A percentile compares a stretch with the other conserved stretches of the same genome.
Evolutionary conservation across 2,888 invertebrate species (phyloP).

Genomic region (Eupithecia vulgata): DNA sequence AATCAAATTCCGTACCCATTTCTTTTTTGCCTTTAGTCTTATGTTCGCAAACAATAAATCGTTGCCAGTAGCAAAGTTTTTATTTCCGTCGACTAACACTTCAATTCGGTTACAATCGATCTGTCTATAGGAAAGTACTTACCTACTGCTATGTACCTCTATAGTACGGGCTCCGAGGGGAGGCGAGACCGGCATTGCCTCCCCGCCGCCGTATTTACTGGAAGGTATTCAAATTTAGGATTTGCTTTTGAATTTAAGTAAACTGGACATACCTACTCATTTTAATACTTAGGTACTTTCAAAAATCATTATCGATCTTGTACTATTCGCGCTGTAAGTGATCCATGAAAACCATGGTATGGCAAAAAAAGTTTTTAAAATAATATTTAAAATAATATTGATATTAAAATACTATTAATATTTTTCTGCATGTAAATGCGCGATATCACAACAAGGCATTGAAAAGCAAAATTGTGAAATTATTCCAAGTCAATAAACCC

Average conservation of each 20-base stretch:
- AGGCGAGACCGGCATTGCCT: slow-evolving; percentile 30
- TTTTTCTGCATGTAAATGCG: not conserved
- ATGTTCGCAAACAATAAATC: slow-evolving; percentile 5
- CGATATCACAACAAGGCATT: not conserved
- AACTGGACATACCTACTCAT: slow-evolving; percentile 19
- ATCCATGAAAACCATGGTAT: not conserved
- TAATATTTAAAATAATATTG: not conserved
- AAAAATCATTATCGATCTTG: no score
- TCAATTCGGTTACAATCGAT: slow-evolving; percentile 38
- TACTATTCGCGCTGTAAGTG: not conserved
- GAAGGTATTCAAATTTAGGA: slow-evolving; percentile 34
- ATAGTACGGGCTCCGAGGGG: slow-evolving; percentile 15
- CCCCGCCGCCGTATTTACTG: slow-evolving; percentile 32
- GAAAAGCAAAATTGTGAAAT: not conserved
- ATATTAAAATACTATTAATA: not conserved
- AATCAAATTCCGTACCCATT: not conserved
- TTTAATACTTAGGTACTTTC: not conserved
- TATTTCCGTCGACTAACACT: slow-evolving; percentile 27
- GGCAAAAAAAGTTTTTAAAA: not conserved
- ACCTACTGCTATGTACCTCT: no score
- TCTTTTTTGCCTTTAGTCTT: not conserved
- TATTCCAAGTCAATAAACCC: slow-evolving; percentile 16
- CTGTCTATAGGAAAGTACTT: slow-evolving; percentile 26
- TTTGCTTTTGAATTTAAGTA: slow-evolving; percentile 28
- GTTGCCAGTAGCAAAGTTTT: not conserved